A percentile compares a stretch with the other conserved stretches of the same genome.
Conservation (phyloP, 2,113 vertebrate species). For the Rhinolophus sinicus region DNA sequence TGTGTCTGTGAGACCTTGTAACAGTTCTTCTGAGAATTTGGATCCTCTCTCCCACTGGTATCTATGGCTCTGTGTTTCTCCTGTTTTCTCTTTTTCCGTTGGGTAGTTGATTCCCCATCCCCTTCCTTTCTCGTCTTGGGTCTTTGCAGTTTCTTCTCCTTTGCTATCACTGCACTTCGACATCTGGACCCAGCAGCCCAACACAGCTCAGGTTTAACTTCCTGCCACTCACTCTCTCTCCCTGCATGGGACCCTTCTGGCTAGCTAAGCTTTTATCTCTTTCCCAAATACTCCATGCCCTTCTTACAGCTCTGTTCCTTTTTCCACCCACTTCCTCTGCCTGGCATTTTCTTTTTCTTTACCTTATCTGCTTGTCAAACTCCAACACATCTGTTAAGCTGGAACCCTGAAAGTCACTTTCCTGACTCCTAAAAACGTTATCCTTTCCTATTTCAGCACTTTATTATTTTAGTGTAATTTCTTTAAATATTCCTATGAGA, state of each 20-base stretch:
- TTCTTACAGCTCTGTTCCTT: not conserved
- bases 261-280: not conserved
- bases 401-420: not conserved
- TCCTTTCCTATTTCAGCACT: not conserved
- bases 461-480: not conserved
- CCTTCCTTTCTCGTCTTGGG: not conserved
- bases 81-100: not conserved
- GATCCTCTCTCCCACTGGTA: not conserved
- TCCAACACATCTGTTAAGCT: not conserved
- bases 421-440: not conserved
- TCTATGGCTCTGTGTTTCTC: not conserved
- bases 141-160: not conserved
- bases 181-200: not conserved
- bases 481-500: not conserved
- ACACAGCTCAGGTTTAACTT: not conserved
- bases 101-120: not conserved
- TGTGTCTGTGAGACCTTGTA: not conserved
- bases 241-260: not conserved
- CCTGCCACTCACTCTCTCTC: not conserved
- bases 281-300: not conserved
- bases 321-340: not conserved
- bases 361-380: not conserved
- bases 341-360: not conserved
- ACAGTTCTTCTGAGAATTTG: not conserved
- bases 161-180: not conserved